These are phyloP conservation scores for Oscheius sp. DNA, from an alignment of 1,140 invertebrate species.

Conservation along the genomic window DNA sequence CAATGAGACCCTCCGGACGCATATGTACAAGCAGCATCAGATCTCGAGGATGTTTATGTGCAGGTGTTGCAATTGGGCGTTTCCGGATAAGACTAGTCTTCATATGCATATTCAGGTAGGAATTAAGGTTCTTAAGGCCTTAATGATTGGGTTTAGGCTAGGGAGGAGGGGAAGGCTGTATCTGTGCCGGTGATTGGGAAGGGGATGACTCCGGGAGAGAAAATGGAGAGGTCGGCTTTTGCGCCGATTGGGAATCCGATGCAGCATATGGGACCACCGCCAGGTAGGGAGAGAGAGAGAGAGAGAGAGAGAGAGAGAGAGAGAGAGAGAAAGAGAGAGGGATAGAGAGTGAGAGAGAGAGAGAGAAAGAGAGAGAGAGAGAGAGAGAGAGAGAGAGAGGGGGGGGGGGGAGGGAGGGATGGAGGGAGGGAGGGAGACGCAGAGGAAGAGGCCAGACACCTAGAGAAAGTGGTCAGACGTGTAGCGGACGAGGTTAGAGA, in stretches of 20 bases:
- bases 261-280: not conserved
- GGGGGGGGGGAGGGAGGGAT: too few species aligned
- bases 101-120: conserved; percentile 54
- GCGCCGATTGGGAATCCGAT: not conserved
- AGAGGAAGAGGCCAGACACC: too few species aligned
- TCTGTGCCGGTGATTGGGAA: conserved; percentile 47
- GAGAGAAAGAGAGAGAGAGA: too few species aligned
- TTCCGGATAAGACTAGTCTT: conserved; percentile 59
- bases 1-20: conserved; percentile 58
- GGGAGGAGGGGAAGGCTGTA: conserved; percentile 42
- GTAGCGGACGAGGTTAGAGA: too few species aligned
- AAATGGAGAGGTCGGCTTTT: not conserved
- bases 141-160: conserved; percentile 35
- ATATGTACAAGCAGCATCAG: conserved; percentile 59
- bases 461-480: too few species aligned
- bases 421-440: too few species aligned
- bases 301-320: too few species aligned
- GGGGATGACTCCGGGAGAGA: conserved; percentile 10
- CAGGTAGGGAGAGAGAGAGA: too few species aligned
- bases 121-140: not conserved
- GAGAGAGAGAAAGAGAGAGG: too few species aligned
- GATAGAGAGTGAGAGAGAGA: too few species aligned
- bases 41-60: conserved; percentile 62
- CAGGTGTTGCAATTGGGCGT: conserved; percentile 61
- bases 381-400: too few species aligned